Base-by-base conservation (phyloP, 2,113 vertebrate species). In the Halcyon senegalensis region DNA sequence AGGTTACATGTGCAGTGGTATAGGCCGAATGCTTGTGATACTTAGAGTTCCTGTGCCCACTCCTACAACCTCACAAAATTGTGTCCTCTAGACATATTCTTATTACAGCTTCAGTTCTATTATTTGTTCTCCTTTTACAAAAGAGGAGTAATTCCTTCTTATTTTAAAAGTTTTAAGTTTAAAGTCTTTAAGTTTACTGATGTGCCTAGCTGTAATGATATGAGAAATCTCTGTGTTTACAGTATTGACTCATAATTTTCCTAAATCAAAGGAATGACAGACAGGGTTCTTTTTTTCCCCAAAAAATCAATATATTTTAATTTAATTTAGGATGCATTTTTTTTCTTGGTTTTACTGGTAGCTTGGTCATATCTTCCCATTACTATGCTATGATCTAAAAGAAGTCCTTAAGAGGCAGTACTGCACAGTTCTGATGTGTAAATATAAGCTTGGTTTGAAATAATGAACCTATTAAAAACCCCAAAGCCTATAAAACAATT, bases 241-340 rank as follows among this genome's bases (percentile, higher is more conserved):
- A 27, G n/a, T 46, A 69, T 24, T 43, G n/a, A 60, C 10, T 43
- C 8, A 14, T 48, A 44, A 11, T 56, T 76, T 86, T 84, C 44
- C 12, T 16, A n/a, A 72, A 64, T 68, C 19, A 51, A 24, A 85
- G 6, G 46, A 55, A 55, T 39, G 25, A 13, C 53, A 58, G 30
- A 35, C 35, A 35, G 35, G 48, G 19, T 3, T 5, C 20, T 28
- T 44, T 28, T 21, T 27, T 21, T 0, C 0, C 12, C 64, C 10
- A 4, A 37, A 58, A 58, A 35, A 35, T 30, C 20, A 70, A 19
- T 53, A 67, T 35, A n/a, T 50, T 63, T 72, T 78, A 20, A 72
- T 90, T 85, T 88, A 0, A 21, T 84, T 58, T 73, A 79, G 73
- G 14, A 41, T 63, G 9, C 23, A 73, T 3, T 35, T 62, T 87